A percentile compares a stretch with the other conserved stretches of the same genome.
Conservation (phyloP, 1,140 invertebrate species). For the Wiebesia pumilae region DNA sequence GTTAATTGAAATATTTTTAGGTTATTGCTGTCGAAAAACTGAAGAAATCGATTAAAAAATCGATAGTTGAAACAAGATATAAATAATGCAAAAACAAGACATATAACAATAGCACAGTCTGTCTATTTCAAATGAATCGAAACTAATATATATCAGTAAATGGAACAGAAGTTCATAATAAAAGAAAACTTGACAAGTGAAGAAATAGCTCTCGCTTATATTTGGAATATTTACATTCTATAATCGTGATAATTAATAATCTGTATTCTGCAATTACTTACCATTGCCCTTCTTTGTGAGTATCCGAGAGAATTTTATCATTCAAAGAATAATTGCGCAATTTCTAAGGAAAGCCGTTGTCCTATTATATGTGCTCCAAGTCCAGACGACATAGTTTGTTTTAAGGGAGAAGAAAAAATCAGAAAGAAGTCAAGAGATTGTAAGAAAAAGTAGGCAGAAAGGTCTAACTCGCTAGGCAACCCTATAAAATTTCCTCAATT, state of each 20-base stretch:
- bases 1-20: no score
- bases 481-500: constrained; percentile 55
- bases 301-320: background rate
- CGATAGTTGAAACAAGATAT: no score
- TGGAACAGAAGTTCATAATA: background rate
- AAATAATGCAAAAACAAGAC: no score
- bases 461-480: constrained; percentile 49
- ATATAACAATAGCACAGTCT: no score
- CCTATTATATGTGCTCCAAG: background rate
- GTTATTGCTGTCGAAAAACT: no score
- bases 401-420: background rate
- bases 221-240: background rate
- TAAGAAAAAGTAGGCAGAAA: background rate
- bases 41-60: no score
- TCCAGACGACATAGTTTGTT: background rate
- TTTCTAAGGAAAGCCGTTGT: background rate
- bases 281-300: background rate
- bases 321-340: background rate
- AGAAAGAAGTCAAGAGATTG: background rate
- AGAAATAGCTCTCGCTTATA: background rate
- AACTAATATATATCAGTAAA: no score
- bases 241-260: background rate
- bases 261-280: background rate
- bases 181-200: background rate
- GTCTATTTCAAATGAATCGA: no score